phyloP scores from a whole-genome alignment of 2,888 invertebrate species.

The Drosophila limbata region DNA sequence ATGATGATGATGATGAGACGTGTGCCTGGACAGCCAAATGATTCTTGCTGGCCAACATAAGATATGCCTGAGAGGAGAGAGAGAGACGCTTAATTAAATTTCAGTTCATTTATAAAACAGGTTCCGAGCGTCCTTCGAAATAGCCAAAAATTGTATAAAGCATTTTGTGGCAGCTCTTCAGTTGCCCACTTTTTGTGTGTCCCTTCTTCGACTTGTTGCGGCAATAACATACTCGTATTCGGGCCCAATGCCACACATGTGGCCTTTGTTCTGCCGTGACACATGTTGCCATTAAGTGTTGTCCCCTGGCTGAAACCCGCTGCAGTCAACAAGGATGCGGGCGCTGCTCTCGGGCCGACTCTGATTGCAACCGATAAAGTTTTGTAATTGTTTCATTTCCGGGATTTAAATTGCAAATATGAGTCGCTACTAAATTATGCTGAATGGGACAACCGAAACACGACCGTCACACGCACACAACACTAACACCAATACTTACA shows the following conservation, averaged over 20 bases:
- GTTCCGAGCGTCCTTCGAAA: constrained; percentile 25
- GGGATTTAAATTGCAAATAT: constrained; percentile 84
- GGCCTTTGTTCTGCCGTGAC: constrained; percentile 36
- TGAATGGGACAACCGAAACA: constrained; percentile 46
- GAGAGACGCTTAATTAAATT: constrained; percentile 77
- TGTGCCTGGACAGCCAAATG: constrained; percentile 55
- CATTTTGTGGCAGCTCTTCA: constrained; percentile 9
- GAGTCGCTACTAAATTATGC: constrained; percentile 76
- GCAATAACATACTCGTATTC: constrained; percentile 43
- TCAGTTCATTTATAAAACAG: constrained; percentile 76
- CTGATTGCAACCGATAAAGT: constrained; percentile 77
- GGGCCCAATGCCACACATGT: constrained; percentile 48
- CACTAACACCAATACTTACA: not conserved
- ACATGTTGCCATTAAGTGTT: constrained; percentile 45
- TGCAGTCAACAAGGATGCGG: constrained; percentile 40
- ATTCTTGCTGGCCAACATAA: constrained; percentile 50
- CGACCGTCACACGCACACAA: constrained; percentile 13
- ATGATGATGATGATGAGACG: constrained; percentile 32
- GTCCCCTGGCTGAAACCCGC: constrained; percentile 1
- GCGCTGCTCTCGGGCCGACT: constrained; percentile 21
- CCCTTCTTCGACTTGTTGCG: constrained; percentile 46
- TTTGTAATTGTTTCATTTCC: constrained; percentile 83
- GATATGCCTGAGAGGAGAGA: constrained; percentile 57
- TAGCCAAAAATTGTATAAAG: constrained; percentile 17
- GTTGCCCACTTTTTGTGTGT: not conserved